phyloP scores from a whole-genome alignment of 2,888 invertebrate species.

The Herminia tarsipennalis region DNA sequence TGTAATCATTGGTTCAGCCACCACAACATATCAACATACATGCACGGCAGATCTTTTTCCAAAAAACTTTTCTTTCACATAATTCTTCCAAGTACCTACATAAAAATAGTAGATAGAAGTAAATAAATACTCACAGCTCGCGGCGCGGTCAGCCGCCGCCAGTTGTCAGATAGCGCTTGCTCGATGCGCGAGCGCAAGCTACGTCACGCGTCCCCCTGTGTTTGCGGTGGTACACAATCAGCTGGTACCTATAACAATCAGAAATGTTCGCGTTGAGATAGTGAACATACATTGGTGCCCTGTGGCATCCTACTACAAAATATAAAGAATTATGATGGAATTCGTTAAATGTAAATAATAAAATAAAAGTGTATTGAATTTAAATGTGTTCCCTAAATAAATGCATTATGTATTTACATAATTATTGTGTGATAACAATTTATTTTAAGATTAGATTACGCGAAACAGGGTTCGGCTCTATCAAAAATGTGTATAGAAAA shows the following conservation, averaged over 20 bases:
- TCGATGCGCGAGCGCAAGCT: conserved; percentile 72
- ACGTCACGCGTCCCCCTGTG: conserved; percentile 72
- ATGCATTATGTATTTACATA: too few species aligned
- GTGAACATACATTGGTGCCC: neutral
- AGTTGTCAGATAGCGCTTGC: conserved; percentile 68
- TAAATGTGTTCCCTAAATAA: too few species aligned
- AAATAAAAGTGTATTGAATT: too few species aligned
- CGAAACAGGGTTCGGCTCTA: too few species aligned
- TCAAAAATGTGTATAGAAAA: too few species aligned
- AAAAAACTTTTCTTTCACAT: neutral
- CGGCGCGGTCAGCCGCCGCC: conserved; percentile 69
- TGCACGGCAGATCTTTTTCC: neutral
- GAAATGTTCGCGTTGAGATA: neutral
- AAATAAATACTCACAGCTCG: conserved; percentile 54
- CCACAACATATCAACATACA: too few species aligned
- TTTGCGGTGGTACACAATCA: conserved; percentile 64
- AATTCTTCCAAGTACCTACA: neutral
- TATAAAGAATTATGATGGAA: too few species aligned
- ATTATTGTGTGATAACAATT: too few species aligned
- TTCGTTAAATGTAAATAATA: too few species aligned
- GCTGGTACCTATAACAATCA: conserved; percentile 54
- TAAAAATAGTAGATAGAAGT: neutral
- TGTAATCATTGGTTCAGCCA: too few species aligned
- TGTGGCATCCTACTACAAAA: neutral
- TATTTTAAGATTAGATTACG: too few species aligned